Conservation (phyloP, 2,797 vertebrate species). For the Pangasius mekongensis region DNA sequence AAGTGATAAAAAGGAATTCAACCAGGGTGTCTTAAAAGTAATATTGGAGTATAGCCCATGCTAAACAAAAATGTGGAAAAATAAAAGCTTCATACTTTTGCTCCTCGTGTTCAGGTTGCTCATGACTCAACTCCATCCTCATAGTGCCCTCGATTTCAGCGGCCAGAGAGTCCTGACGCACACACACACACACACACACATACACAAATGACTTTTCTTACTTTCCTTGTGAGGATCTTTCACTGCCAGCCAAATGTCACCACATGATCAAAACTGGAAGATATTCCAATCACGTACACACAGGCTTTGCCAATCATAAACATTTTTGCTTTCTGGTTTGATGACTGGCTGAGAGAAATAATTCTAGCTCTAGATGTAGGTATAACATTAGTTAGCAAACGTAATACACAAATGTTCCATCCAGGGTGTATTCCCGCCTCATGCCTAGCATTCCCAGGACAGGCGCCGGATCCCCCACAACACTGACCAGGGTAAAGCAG, state of each 20-base stretch:
- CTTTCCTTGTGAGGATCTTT: not conserved
- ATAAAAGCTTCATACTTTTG: slow-evolving; percentile 78
- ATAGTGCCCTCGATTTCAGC: slow-evolving; percentile 98
- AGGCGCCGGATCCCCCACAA: not conserved
- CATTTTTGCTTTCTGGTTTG: not conserved
- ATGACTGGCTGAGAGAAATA: not conserved
- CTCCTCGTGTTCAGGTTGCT: slow-evolving; percentile 86
- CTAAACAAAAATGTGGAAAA: not conserved
- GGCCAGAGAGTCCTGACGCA: slow-evolving; percentile 90
- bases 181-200: slow-evolving; percentile 54
- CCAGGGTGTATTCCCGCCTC: not conserved
- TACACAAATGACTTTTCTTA: not conserved
- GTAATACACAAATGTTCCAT: not conserved
- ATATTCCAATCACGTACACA: not conserved
- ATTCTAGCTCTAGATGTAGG: not conserved
- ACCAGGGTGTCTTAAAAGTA: not conserved
- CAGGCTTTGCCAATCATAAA: not conserved
- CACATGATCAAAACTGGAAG: not conserved
- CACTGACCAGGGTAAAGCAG: not conserved
- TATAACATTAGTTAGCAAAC: not conserved
- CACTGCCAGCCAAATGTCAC: not conserved
- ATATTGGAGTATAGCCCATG: not conserved
- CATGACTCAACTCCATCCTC: slow-evolving; percentile 93
- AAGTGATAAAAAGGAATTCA: not conserved
- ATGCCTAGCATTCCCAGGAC: not conserved